phyloP scores from a whole-genome alignment of 2,888 invertebrate genomes.

The Acleris holmiana region DNA sequence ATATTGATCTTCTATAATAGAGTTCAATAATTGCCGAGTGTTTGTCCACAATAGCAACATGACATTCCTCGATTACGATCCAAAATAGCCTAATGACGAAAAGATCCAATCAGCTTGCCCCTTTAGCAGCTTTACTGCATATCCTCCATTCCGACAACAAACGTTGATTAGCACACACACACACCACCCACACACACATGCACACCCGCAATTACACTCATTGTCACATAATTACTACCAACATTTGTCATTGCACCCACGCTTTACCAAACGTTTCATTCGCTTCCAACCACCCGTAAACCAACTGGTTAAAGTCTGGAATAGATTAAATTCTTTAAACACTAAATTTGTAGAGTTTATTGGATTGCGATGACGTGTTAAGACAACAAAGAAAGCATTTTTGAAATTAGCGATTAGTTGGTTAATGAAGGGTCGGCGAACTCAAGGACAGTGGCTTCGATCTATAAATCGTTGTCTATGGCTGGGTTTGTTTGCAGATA shows the following conservation, averaged over 20 bases:
- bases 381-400: constrained; percentile 37
- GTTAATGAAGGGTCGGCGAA: constrained; percentile 12
- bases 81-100: constrained; percentile 35
- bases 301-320: constrained; percentile 45
- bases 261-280: constrained; percentile 44
- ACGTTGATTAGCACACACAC: constrained; percentile 68
- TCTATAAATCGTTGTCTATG: neutral
- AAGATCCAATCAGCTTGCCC: constrained; percentile 37
- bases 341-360: constrained; percentile 28
- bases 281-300: constrained; percentile 49
- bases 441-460: constrained; percentile 5
- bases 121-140: constrained; percentile 43
- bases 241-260: constrained; percentile 77
- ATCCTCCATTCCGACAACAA: constrained; percentile 54
- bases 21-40: neutral
- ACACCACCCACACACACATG: constrained; percentile 40
- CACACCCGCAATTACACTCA: constrained; percentile 71
- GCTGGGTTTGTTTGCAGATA: constrained; percentile 14
- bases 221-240: constrained; percentile 78
- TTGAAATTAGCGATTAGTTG: constrained; percentile 32
- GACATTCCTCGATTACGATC: constrained; percentile 15
- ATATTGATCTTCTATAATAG: neutral
- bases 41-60: constrained; percentile 14
- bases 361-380: constrained; percentile 41
- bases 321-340: constrained; percentile 39